Conservation (phyloP, 1,140 invertebrate species). For the Onthophagus taurus region DNA sequence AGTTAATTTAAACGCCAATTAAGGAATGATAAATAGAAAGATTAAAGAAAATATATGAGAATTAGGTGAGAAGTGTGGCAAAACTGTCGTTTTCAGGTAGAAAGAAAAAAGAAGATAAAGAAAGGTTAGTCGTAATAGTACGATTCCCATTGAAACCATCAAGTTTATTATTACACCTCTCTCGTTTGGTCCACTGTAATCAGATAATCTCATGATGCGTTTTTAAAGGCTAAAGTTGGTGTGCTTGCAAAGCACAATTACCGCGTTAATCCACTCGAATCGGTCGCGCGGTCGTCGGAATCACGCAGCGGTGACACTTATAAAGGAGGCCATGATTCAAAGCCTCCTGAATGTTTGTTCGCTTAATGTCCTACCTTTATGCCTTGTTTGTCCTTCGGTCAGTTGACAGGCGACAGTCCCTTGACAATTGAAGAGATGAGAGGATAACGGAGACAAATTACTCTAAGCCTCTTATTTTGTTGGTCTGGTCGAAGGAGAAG, state of each 20-base stretch:
- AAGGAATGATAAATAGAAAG: no score
- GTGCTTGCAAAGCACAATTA: not conserved
- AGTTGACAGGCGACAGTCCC: conserved; percentile 19
- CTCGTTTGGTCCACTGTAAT: no score
- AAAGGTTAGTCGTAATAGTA: no score
- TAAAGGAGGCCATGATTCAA: conserved; percentile 14
- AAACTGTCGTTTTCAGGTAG: no score
- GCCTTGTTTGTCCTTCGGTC: conserved; percentile 21
- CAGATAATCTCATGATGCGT: no score
- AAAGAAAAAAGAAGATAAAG: no score
- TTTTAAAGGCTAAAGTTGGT: no score
- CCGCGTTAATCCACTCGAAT: not conserved
- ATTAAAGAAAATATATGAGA: no score
- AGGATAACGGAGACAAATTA: conserved; percentile 24
- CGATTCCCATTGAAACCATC: no score
- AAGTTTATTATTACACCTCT: no score
- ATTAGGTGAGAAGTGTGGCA: no score
- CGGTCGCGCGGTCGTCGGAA: conserved; percentile 1
- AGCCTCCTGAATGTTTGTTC: conserved; percentile 18
- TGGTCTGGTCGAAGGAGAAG: conserved; percentile 5
- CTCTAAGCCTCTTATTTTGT: conserved; percentile 21
- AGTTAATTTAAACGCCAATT: no score
- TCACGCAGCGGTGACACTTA: conserved; percentile 12
- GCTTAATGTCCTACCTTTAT: conserved; percentile 18
- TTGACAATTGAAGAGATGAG: conserved; percentile 23